phyloP scores from a whole-genome alignment of 2,888 invertebrate species.

The Hetaerina titia region DNA sequence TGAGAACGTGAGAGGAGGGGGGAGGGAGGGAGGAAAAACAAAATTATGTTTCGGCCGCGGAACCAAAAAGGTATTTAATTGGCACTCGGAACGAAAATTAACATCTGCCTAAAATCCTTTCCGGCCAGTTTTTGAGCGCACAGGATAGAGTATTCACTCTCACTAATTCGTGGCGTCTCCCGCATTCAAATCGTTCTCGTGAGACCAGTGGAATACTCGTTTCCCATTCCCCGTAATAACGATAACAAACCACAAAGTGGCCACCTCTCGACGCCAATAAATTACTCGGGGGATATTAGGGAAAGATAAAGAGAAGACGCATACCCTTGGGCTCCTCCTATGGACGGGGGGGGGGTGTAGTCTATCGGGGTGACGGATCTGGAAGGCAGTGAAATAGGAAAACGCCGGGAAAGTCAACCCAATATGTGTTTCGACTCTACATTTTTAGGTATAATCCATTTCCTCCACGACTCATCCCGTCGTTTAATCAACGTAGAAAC shows the following conservation, averaged over 20 bases:
- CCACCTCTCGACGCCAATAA: background rate
- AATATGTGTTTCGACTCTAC: background rate
- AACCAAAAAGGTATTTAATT: background rate
- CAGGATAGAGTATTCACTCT: background rate
- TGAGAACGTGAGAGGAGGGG: background rate
- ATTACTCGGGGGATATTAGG: constrained; percentile 8
- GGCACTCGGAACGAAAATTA: background rate
- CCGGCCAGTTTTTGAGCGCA: background rate
- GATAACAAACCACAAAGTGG: constrained; percentile 13
- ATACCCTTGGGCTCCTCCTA: background rate
- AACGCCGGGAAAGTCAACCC: background rate
- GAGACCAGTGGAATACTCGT: constrained; percentile 37
- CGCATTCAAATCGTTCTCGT: constrained; percentile 30
- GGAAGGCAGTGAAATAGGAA: background rate
- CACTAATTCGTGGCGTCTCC: constrained; percentile 29
- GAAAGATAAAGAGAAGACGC: background rate
- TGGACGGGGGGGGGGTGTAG: background rate
- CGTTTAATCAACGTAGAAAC: background rate
- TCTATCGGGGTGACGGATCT: constrained; percentile 26
- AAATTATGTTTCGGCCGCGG: background rate
- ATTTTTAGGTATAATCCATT: background rate
- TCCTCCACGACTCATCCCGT: background rate
- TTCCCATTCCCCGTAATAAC: constrained; percentile 48
- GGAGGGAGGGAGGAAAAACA: background rate
- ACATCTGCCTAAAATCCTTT: background rate